Base-by-base conservation (phyloP, 2,888 invertebrate species). In the Ephialtes manifestator region DNA sequence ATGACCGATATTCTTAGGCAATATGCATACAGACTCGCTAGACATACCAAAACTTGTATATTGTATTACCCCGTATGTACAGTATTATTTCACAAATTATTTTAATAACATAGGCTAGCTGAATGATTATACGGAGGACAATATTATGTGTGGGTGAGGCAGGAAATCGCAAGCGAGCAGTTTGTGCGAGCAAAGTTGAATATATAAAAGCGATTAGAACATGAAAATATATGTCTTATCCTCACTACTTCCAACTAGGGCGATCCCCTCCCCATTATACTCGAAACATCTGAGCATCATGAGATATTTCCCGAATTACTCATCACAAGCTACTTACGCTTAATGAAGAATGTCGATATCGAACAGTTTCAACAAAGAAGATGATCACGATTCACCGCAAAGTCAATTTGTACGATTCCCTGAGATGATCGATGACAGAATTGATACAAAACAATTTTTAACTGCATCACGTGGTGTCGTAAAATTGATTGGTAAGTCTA, bases 391-490 rank as follows among this genome's bases (percentile, higher is more conserved):
- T 58, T 46, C 51, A 35, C 28, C 43, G 10, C 28, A n/a, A 43
- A 24, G 51, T 20, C 13, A 51, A 48, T 82, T 85, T 31, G 35
- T 67, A 8, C 71, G 28, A n/a, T 97, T 96, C 94, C 96, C 96
- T 35, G 92, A 95, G 43, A 92, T 95, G 83, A 91, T 95, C 58
- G 92, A 95, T 89, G 95, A 95, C 63, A 95, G 95, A 94, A 95
- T 97, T 88, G 95, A 95, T 89, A 95, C 96, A 15, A 94, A 93
- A 83, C 90, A 95, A 86, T 97, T 97, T 94, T 93, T 97, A 81
- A 94, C 95, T 86, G 96, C 97, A 67, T 94, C 96, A 53, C 94
- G 94, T 87, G 95, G 95, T 91, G 94, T 97, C 89, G 95, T 97
- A n/a, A 91, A 92, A 82, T 92, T 96, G 89, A 95, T 97, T 88